Percentiles rank a stretch among this genome's conserved stretches.
Evolutionary conservation across 2,797 vertebrate genomes (phyloP).

Genomic region (Poecile montanus): DNA sequence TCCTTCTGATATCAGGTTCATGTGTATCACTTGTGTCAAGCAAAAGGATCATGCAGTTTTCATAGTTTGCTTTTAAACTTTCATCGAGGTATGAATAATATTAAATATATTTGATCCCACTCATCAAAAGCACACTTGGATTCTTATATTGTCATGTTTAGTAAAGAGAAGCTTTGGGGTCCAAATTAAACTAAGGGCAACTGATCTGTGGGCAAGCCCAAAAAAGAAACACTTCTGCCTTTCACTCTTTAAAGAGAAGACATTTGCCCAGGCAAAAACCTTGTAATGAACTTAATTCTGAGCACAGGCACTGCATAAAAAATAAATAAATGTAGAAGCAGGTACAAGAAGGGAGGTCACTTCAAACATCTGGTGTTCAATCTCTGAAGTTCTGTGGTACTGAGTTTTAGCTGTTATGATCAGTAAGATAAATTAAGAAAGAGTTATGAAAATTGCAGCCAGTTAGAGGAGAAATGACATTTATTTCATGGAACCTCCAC

Average conservation of each 20-base stretch:
- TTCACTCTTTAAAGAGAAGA: neutral
- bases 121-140: neutral
- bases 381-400: neutral
- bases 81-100: neutral
- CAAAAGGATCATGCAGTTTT: neutral
- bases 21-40: neutral
- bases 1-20: neutral
- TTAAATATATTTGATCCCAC: neutral
- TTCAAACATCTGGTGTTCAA: neutral
- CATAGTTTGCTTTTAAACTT: slow-evolving; percentile 24
- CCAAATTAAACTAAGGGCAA: slow-evolving; percentile 24
- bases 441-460: neutral
- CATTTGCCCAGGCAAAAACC: neutral
- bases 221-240: neutral
- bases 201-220: neutral
- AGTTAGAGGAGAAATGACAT: neutral
- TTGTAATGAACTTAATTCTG: slow-evolving; percentile 36
- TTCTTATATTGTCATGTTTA: slow-evolving; percentile 22
- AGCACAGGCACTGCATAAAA: neutral
- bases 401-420: neutral
- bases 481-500: neutral
- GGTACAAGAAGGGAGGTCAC: neutral
- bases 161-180: slow-evolving; percentile 10
- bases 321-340: neutral
- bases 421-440: neutral